A percentile compares a stretch with the other conserved stretches of the same genome.
These are phyloP conservation scores for Thymelicus acteon DNA, from an alignment of 2,888 invertebrate species.

Conservation along the genomic window DNA sequence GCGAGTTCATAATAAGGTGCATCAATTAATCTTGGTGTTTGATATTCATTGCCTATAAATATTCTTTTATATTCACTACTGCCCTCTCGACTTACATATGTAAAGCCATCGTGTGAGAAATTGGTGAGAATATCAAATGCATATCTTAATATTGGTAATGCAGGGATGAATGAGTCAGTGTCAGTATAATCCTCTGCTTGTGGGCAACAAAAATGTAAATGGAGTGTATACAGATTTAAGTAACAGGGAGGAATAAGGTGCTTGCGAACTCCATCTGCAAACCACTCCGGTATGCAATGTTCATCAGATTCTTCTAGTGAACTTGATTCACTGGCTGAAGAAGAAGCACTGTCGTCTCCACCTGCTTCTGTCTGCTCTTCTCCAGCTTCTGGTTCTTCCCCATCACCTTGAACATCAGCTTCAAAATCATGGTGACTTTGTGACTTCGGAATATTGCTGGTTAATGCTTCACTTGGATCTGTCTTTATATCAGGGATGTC, in stretches of 20 bases:
- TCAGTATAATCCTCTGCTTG: constrained; percentile 89
- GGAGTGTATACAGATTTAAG: constrained; percentile 88
- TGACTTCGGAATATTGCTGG: not conserved
- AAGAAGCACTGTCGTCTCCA: constrained; percentile 41
- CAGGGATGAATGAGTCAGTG: constrained; percentile 84
- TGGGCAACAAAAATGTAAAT: constrained; percentile 87
- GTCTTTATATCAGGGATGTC: constrained; percentile 45
- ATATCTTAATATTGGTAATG: constrained; percentile 86
- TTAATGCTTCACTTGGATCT: constrained; percentile 38
- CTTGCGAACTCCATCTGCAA: constrained; percentile 85
- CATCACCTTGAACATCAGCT: constrained; percentile 42
- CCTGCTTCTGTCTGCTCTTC: constrained; percentile 29
- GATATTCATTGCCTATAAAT: constrained; percentile 56
- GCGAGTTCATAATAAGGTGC: constrained; percentile 57
- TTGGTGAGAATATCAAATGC: constrained; percentile 81
- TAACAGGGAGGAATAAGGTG: constrained; percentile 87
- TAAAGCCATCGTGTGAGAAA: constrained; percentile 62
- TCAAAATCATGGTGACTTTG: constrained; percentile 38
- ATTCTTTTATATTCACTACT: constrained; percentile 61
- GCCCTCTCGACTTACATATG: constrained; percentile 70
- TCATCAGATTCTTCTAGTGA: constrained; percentile 38
- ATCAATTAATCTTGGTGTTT: constrained; percentile 54
- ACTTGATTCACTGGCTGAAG: constrained; percentile 42
- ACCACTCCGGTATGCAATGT: constrained; percentile 78
- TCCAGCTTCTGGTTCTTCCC: constrained; percentile 44